Conservation (phyloP, 1,140 invertebrate species). For the Drosophila jambulina region DNA sequence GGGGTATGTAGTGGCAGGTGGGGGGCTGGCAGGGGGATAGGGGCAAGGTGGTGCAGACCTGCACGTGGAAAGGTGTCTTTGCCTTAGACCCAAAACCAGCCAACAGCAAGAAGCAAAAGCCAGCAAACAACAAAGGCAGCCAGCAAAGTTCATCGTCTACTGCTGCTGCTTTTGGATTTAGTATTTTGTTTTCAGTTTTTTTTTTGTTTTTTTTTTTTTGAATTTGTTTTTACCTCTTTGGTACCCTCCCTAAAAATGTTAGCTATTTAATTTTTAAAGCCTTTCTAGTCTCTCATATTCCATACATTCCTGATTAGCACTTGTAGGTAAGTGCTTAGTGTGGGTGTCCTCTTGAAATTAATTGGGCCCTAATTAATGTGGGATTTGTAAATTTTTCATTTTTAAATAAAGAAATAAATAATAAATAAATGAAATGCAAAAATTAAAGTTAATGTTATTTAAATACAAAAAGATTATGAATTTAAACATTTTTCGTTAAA, state of each 20-base stretch:
- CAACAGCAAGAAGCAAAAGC: constrained; percentile 45
- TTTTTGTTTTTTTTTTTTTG: not conserved
- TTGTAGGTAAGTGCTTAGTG: not conserved
- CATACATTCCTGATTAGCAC: constrained; percentile 7
- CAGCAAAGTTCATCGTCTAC: constrained; percentile 82
- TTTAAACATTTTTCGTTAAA: too few species aligned
- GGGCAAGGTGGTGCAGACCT: constrained; percentile 25
- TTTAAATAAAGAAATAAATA: not conserved
- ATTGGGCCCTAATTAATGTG: not conserved
- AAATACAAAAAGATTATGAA: too few species aligned
- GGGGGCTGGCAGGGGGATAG: not conserved
- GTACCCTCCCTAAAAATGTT: constrained; percentile 11
- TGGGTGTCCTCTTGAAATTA: not conserved
- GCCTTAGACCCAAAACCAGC: constrained; percentile 51
- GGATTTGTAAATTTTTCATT: not conserved
- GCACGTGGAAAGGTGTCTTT: constrained; percentile 74
- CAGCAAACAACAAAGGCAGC: constrained; percentile 56
- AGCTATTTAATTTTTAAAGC: constrained; percentile 5
- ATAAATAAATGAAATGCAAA: not conserved
- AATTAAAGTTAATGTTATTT: too few species aligned
- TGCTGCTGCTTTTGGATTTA: constrained; percentile 41
- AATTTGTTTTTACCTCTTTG: not conserved
- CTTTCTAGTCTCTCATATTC: constrained; percentile 3
- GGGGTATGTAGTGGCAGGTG: not conserved
- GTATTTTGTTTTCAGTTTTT: constrained; percentile 1